Base-by-base conservation (phyloP, 30 jellyfish, hydroid and myxozoan genomes). In the Turritopsis rubra region DNA sequence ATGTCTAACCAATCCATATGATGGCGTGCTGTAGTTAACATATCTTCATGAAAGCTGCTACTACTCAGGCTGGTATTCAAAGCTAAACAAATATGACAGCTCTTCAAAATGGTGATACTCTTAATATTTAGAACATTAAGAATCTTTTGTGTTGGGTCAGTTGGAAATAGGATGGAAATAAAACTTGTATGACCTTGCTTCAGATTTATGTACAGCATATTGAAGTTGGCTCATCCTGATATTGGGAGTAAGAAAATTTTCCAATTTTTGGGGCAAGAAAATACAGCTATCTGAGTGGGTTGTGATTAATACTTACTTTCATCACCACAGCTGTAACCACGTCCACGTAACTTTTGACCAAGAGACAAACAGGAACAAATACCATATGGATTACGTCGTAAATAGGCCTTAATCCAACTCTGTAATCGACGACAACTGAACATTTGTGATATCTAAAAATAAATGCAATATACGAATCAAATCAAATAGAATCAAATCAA, bases 311-410 rank as follows among this genome's bases (percentile, higher is more conserved):
- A 85, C 95, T 82, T 75, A 90, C 98, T 88, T 19, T 87, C 99
- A 21, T 93, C 96, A 30, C 95, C 91, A 17, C 88, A 74, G 24
- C 96, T 93, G 94, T 76, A 93, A 18, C 96, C 96, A 52, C 99
- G 82, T 27, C 99, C 96, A 21, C 96, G 92, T 28, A 93, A 75
- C 54, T 83, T 76, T 52, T 88, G 96, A 1, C 99, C 99, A 8
- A 80, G 73, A 52, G 96, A 84, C 18, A 93, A 81, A 78, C 96
- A 88, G 66, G 97, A 88, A 21, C 89, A 86, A 21, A 88, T 54
- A 17, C 99, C 99, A 85, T 88, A 93, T 1, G 99, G 96, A 80
- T 93, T 93, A 65, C 88, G 72, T 52, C 79, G 85, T 79, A 92
- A 60, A 65, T 83, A 60, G 0, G 92, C 71, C 66, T 86, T 84